A percentile compares a stretch with the other conserved stretches of the same genome.
phyloP scores from a whole-genome alignment of 2,113 vertebrate species.

The Typhlomys cinereus region DNA sequence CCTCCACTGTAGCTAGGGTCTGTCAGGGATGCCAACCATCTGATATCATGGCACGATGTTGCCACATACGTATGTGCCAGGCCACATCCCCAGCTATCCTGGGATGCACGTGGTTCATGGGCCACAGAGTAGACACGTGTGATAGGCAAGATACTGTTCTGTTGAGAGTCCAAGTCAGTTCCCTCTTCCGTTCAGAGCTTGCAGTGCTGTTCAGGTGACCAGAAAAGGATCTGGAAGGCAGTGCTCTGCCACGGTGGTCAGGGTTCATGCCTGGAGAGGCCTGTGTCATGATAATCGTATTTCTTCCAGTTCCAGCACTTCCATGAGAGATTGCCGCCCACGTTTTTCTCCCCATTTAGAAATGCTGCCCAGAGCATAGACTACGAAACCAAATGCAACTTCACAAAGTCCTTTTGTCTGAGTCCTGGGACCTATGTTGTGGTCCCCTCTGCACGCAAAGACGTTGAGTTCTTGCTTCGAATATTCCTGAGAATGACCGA shows the following conservation, averaged over 20 bases:
- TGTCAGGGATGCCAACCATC: neutral
- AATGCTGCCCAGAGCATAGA: neutral
- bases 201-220: neutral
- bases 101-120: neutral
- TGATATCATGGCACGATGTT: neutral
- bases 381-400: slow-evolving; percentile 63
- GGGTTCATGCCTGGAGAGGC: fast-evolving
- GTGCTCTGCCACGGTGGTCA: neutral
- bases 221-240: neutral
- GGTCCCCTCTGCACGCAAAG: neutral
- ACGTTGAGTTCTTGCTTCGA: slow-evolving; percentile 80
- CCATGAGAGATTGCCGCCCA: neutral
- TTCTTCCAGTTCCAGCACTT: slow-evolving; percentile 58
- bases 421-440: slow-evolving; percentile 80
- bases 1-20: neutral
- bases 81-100: neutral
- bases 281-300: neutral
- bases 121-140: neutral
- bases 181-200: neutral
- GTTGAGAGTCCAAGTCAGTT: neutral
- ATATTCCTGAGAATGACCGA: slow-evolving; percentile 81
- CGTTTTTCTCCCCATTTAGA: slow-evolving; percentile 70
- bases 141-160: neutral
- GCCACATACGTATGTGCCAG: neutral
- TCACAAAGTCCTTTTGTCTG: slow-evolving; percentile 72